Base-by-base conservation (phyloP, 2,797 vertebrate genomes). In the Galagoides demidoff region DNA sequence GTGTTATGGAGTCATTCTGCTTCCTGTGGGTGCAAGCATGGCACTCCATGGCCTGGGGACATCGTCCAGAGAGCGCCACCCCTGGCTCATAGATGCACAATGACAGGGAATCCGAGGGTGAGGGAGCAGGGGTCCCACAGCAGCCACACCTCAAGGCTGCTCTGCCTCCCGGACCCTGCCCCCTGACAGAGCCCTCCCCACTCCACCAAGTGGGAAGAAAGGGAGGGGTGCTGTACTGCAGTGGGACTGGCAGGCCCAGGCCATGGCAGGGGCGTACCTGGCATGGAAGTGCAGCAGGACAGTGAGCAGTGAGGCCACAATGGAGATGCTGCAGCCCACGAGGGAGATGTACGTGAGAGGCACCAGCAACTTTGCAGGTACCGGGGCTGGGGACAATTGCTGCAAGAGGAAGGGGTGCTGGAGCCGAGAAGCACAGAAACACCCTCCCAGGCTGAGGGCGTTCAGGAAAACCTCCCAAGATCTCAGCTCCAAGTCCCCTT, bases 261-360 rank as follows among this genome's bases (percentile, higher is more conserved):
- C 0, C 0, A 7, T 22, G 31, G 79, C 57, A 14, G 68, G 17
- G 13, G 55, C 2, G 0, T 97, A 98, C 98, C 97, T 98, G 96
- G 73, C 52, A 4, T 57, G 34, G 84, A 95, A n/a, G 71, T 97
- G 79, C 73, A 98, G 90, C 43, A 97, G 59, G 31, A 97, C 17
- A 1, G 85, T 89, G 89, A 98, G 81, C 83, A 98, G 63, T 0
- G 97, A 96, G 70, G 98, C 95, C 0, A 76, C 31, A 0, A 96
- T 59, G 0, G 98, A 98, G 89, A 98, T 1, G n/a, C 98, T 96
- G 85, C 98, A 98, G 84, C 98, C 98, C 8, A 98, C 89, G 0
- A 95, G 82, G 76, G 96, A 98, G 90, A 98, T 96, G 59, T 96
- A 96, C 0, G 92, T 95, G n/a, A 98, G 98, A 0, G 98, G 96